Evolutionary conservation across 2,888 invertebrate genomes (phyloP), one percentile per base, ranked within the genome.

Genomic region (Mimachlamys varia): DNA sequence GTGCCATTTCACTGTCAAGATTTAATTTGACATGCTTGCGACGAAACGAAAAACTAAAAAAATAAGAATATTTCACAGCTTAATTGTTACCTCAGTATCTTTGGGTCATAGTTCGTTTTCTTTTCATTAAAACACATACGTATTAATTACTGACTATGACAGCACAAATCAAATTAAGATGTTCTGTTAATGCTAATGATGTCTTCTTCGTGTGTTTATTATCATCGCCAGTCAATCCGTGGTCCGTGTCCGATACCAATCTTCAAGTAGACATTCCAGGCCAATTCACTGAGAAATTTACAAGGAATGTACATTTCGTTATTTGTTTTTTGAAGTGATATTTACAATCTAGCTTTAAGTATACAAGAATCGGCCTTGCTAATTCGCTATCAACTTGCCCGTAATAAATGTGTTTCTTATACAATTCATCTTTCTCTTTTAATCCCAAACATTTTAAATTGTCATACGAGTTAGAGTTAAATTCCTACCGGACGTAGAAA

Each of bases 391-490:
- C 76, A 76, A 76, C 76, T 33, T 15, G 19, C 27, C 76, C 13
- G 33, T 76, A 13, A 76, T 76, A 76, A 76, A 76, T 76, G 27
- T 76, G 76, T 76, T 76, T 33, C 27, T 76, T 76, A 76, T 33
- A 76, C 76, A 76, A 76, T 76, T 15, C 76, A 76, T 76, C 76
- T 76, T 76, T 76, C 76, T 76, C 22, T 33, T 27, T 33, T 76
- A 76, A 76, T 76, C 76, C 76, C 76, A 33, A 76, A 76, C 76
- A 76, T 76, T 76, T 76, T 76, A 76, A 76, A 76, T 76, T 76
- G 76, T 76, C 76, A 76, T 76, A 76, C 76, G 33, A 76, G 76
- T 76, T 76, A 76, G 76, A 76, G 13, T 76, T 76, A 76, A 76
- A 76, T 76, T 76, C 76, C 76, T 76, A 13, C 12, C 33, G 33